Percentiles rank a stretch among this genome's conserved stretches.
Evolutionary conservation across 2,888 invertebrate species (phyloP).

Genomic region (Acanthosoma haemorrhoidale): DNA sequence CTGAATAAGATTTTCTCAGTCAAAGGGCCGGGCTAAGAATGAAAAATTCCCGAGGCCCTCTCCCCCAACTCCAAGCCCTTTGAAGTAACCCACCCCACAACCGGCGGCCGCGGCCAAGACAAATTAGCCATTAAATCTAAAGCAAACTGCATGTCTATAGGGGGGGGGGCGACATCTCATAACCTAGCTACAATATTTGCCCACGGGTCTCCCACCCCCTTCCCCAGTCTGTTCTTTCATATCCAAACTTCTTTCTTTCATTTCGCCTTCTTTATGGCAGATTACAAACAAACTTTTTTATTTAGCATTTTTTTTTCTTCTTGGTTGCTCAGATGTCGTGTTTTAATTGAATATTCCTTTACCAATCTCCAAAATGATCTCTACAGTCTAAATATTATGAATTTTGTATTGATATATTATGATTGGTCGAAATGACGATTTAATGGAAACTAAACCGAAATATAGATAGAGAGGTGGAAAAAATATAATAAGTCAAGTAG

Average conservation of each 20-base stretch:
- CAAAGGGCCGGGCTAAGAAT: slow-evolving; percentile 13
- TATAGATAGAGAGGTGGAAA: no score
- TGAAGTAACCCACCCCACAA: not conserved
- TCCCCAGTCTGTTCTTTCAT: not conserved
- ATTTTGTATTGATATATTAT: no score
- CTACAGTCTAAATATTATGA: no score
- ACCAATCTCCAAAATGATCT: no score
- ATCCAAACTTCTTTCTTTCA: slow-evolving; percentile 1
- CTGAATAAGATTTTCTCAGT: not conserved
- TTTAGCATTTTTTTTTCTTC: no score
- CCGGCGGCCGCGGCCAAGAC: slow-evolving; percentile 27
- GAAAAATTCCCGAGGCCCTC: slow-evolving; percentile 1
- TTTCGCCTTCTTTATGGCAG: not conserved
- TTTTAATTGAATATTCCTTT: no score
- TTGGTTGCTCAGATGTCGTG: no score
- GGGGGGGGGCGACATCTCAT: slow-evolving; percentile 18
- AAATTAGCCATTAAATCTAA: slow-evolving; percentile 38
- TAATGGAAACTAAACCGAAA: no score
- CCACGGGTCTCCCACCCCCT: not conserved
- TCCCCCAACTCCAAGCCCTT: not conserved
- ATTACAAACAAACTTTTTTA: not conserved
- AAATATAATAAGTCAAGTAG: no score
- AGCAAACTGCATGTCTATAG: slow-evolving; percentile 25
- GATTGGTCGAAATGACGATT: no score
- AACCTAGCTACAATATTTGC: slow-evolving; percentile 25